These are phyloP conservation scores for Drepana falcataria DNA, from an alignment of 2,888 invertebrate species.

Conservation along the genomic window DNA sequence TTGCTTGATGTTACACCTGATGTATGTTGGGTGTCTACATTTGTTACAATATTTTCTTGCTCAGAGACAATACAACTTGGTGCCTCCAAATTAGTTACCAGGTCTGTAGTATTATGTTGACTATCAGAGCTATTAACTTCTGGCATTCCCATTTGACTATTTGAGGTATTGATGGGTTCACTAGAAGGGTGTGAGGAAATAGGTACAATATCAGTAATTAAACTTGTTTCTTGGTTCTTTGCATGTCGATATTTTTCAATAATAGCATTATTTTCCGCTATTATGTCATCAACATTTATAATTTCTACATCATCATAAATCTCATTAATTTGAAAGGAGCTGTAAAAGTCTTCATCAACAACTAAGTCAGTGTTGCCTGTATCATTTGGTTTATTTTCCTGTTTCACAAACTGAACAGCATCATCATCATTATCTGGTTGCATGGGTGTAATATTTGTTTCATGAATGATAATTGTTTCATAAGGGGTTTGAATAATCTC, in stretches of 20 bases:
- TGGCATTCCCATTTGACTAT: neutral
- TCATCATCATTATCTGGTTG: slow-evolving; percentile 7
- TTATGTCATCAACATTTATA: slow-evolving; percentile 38
- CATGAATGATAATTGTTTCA: slow-evolving; percentile 20
- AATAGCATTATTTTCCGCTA: slow-evolving; percentile 34
- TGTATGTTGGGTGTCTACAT: neutral
- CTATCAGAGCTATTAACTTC: neutral
- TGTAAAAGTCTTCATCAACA: slow-evolving; percentile 16
- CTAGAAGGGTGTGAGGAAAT: neutral
- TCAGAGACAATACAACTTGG: too few relatives aligned
- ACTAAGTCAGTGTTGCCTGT: slow-evolving; percentile 4
- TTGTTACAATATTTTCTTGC: neutral
- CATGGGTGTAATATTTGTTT: neutral
- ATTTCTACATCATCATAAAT: slow-evolving; percentile 18
- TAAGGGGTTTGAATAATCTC: slow-evolving; percentile 23
- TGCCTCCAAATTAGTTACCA: too few relatives aligned
- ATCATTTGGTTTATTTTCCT: slow-evolving; percentile 2
- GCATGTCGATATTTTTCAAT: slow-evolving; percentile 18
- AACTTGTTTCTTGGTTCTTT: slow-evolving; percentile 6
- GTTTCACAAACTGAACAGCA: slow-evolving; percentile 3
- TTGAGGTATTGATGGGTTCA: neutral
- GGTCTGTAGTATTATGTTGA: too few relatives aligned
- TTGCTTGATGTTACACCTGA: too few relatives aligned
- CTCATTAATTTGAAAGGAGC: slow-evolving; percentile 8
- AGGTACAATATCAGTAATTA: slow-evolving; percentile 17